Evolutionary conservation across 2,113 vertebrate species (phyloP).

Genomic region (Indicator indicator): DNA sequence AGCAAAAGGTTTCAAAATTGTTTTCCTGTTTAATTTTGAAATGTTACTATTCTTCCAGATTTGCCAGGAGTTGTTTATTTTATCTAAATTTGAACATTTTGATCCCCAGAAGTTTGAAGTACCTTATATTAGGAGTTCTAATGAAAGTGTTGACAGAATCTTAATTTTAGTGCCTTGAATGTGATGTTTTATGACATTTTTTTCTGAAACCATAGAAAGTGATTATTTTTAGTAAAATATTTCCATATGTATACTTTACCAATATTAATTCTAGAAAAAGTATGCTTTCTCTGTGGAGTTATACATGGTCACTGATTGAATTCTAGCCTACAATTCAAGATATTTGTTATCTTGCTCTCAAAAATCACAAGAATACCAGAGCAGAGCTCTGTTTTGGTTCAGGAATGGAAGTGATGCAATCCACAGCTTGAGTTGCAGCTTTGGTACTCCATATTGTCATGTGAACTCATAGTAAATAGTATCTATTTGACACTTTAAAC

Average conservation of each 20-base stretch:
- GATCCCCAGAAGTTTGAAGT: not conserved
- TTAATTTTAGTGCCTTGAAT: slow-evolving; percentile 41
- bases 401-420: not conserved
- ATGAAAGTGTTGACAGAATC: slow-evolving; percentile 22
- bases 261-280: slow-evolving; percentile 47
- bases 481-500: not conserved
- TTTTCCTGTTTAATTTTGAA: slow-evolving; percentile 20
- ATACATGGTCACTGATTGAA: not conserved
- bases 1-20: not conserved
- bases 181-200: slow-evolving; percentile 28
- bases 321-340: slow-evolving; percentile 18
- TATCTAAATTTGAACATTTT: slow-evolving; percentile 5
- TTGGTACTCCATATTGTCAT: not conserved
- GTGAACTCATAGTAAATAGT: not conserved
- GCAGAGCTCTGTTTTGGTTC: not conserved
- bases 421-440: not conserved
- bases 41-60: not conserved
- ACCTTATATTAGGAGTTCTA: not conserved
- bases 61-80: not conserved
- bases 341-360: not conserved
- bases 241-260: slow-evolving; percentile 43
- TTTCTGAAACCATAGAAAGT: slow-evolving; percentile 45
- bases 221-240: slow-evolving; percentile 67
- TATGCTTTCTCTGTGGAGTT: slow-evolving; percentile 7
- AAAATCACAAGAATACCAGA: not conserved